phyloP scores from a whole-genome alignment of 2,113 vertebrate genomes.

The Lepisosteus osseus region DNA sequence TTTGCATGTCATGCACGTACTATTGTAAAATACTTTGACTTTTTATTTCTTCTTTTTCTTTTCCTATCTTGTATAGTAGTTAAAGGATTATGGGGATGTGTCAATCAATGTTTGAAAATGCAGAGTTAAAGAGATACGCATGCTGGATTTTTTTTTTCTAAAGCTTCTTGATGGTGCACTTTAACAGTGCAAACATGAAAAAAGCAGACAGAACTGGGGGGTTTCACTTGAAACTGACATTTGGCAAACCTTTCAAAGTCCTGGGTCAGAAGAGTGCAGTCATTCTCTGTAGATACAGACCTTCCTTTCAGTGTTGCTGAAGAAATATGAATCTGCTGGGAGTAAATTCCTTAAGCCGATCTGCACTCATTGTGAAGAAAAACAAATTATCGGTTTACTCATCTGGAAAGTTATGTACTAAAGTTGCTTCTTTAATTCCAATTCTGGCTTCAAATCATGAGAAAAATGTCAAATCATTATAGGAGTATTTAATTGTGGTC shows the following conservation, averaged over 20 bases:
- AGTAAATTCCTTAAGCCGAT: background rate
- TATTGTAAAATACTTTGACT: too few species aligned
- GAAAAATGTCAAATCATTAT: background rate
- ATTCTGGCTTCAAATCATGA: background rate
- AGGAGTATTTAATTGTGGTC: background rate
- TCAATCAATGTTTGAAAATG: background rate
- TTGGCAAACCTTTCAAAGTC: background rate
- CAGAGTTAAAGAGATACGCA: background rate
- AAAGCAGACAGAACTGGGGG: background rate
- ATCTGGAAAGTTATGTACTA: background rate
- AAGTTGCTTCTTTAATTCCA: slow-evolving; percentile 1
- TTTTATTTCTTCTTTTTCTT: too few species aligned
- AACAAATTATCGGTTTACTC: slow-evolving; percentile 7
- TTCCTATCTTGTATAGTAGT: background rate
- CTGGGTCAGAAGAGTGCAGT: background rate
- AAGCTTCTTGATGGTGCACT: background rate
- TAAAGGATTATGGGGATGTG: background rate
- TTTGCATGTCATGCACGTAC: too few species aligned
- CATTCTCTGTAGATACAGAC: background rate
- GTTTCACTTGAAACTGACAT: background rate
- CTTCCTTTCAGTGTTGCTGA: background rate
- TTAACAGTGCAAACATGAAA: background rate
- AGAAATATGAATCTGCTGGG: background rate
- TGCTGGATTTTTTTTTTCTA: background rate
- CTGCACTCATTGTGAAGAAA: background rate